Evolutionary conservation across 2,113 vertebrate genomes (phyloP), one percentile per base, ranked within the genome.

Genomic region (Cranoglanis bouderius): DNA sequence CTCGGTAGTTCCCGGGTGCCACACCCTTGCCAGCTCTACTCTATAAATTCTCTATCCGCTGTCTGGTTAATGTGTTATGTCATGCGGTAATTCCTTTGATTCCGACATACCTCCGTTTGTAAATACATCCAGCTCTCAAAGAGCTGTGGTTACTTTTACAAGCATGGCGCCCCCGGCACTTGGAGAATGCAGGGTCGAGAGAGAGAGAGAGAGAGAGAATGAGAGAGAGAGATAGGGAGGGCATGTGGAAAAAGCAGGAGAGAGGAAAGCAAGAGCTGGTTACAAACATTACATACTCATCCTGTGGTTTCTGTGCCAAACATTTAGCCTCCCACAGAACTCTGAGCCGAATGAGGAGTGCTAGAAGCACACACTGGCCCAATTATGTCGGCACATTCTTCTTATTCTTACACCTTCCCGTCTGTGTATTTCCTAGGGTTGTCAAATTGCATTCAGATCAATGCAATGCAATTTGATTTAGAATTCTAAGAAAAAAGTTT

Each of bases 11-110:
- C 95, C 95, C 91, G 94, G 92, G 94, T 95, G 97, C 94, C 93
- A 96, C 96, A 95, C 96, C 96, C 96, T 95, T 91, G 85, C 93
- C 94, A 95, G 96, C 94, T 95, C 93, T 94, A 92, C 94, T 96
- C 96, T 96, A 97, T 98, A 98, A 98, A 98, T 98, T 94, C 96
- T 97, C 97, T 95, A 96, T 96, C 96, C 95, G 96, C 97, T 96
- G 97, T 96, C 97, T 97, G 97, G 97, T 98, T 99, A 98, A 98
- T 98, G 97, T 96, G 97, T 98, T 97, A 96, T 98, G 98, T 98
- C 98, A 98, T 99, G 96, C 97, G 98, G 98, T 97, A 98, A 98
- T 97, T 96, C 97, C 97, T 99, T 98, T 99, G 98, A 99, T 99
- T 98, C 96, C 95, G 93, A 98, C 98, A 97, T 97, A 97, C 97